Evolutionary conservation across 1,140 invertebrate species (phyloP).

Genomic region (Calephelis virginiensis): DNA sequence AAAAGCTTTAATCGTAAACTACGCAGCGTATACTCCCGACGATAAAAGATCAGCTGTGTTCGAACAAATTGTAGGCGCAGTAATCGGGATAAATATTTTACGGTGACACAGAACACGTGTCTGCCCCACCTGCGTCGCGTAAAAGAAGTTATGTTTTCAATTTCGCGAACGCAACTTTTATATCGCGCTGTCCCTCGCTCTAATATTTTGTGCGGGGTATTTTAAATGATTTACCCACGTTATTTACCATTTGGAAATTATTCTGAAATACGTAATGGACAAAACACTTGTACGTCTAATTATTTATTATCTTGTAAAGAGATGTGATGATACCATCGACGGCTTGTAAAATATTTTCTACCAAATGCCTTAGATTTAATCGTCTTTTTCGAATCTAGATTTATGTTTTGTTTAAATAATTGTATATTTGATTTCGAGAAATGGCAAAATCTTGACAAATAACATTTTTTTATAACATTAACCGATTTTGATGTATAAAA

Average conservation of each 20-base stretch:
- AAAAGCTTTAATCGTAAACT: neutral
- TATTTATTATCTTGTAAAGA: no score
- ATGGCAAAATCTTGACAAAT: no score
- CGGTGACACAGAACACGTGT: neutral
- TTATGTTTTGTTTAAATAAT: no score
- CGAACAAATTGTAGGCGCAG: conserved; percentile 5
- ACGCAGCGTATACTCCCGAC: neutral
- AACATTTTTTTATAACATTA: no score
- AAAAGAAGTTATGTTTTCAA: conserved; percentile 32
- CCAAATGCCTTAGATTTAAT: no score
- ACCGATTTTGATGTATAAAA: no score
- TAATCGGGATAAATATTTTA: conserved; percentile 6
- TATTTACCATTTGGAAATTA: neutral
- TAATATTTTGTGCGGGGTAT: neutral
- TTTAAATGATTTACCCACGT: neutral
- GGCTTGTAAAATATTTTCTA: no score
- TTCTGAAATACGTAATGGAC: neutral
- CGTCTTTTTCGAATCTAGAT: no score
- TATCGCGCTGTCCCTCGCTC: neutral
- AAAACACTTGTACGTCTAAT: no score
- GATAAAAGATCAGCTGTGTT: conserved; percentile 12
- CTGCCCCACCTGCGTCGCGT: conserved; percentile 25
- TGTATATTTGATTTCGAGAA: no score
- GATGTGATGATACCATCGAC: no score
- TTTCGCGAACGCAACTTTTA: conserved; percentile 17